phyloP scores from a whole-genome alignment of 2,113 vertebrate species.

The Agapornis roseicollis region DNA sequence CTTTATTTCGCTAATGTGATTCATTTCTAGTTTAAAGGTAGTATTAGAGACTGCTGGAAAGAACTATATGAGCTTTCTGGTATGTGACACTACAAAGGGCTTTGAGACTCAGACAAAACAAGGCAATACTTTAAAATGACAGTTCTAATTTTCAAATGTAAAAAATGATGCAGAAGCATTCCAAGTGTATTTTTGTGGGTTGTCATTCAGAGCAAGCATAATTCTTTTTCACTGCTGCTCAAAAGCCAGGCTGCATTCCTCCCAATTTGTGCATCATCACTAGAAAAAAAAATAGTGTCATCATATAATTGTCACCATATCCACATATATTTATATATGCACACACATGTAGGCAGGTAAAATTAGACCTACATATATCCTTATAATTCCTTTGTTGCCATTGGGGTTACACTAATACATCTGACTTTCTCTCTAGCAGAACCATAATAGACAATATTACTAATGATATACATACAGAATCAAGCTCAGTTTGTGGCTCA shows the following conservation, averaged over 20 bases:
- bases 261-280: neutral
- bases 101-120: neutral
- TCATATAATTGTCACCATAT: neutral
- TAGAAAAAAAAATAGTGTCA: neutral
- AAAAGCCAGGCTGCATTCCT: neutral
- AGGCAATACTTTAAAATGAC: neutral
- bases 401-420: neutral
- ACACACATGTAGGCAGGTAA: neutral
- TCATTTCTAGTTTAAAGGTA: neutral
- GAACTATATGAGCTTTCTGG: neutral
- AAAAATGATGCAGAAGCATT: neutral
- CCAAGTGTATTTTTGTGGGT: neutral
- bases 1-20: constrained; percentile 1
- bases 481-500: neutral
- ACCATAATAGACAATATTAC: neutral
- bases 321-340: neutral
- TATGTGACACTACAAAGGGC: neutral
- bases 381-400: neutral
- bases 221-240: neutral
- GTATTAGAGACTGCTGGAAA: neutral
- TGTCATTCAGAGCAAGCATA: neutral
- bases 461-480: neutral
- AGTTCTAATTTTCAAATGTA: neutral
- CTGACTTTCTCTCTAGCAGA: neutral
- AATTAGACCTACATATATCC: neutral